Base-by-base conservation (phyloP, 2,888 invertebrate genomes). In the Ectemnius lituratus region DNA sequence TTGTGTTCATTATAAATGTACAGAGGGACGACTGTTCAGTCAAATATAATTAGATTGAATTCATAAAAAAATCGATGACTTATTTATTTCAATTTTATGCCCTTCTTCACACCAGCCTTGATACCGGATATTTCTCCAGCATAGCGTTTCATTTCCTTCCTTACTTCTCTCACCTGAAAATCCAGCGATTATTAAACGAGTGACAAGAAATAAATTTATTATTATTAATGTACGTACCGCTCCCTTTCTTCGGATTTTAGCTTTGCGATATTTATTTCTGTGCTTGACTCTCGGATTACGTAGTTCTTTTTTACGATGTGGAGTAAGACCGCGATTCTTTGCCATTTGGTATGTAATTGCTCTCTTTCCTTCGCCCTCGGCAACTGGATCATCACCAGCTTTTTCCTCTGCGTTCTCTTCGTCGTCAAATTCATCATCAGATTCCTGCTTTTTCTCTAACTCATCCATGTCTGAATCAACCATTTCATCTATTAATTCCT, bases 281-380 rank as follows among this genome's bases (percentile, higher is more conserved):
- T 99, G 96, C 90, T 98, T 98, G 4, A 99, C 98, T 86, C 99
- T 94, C 0, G 99, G 99, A 93, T 99, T 99, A 76, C 97, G 94
- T 84, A 95, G 94, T 87, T 97, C 97, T 91, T 98, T 98, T 91
- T 97, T 98, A 79, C 98, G 94, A 82, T 95, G 94, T 0, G 98
- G 97, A 49, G 96, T 97, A 18, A 99, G 92, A 16, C 99, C 99
- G 91, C 97, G 98, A 89, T 99, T 99, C 91, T 99, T 99, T 20
- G 96, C 95, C 88, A 99, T 99, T 93, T 98, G 94, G 89, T 97
- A 97, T 2, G 97, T 98, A 79, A 98, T 98, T 66, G 94, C 94
- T 84, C 98, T 93, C 88, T 97, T 97, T 28, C 56, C 73, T 57
- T 90, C 86, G n/a, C 8, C 66, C 28, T 77, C 78, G 5, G 27